phyloP scores from a whole-genome alignment of 2,888 invertebrate species.

The Nemotelus pantherinus region DNA sequence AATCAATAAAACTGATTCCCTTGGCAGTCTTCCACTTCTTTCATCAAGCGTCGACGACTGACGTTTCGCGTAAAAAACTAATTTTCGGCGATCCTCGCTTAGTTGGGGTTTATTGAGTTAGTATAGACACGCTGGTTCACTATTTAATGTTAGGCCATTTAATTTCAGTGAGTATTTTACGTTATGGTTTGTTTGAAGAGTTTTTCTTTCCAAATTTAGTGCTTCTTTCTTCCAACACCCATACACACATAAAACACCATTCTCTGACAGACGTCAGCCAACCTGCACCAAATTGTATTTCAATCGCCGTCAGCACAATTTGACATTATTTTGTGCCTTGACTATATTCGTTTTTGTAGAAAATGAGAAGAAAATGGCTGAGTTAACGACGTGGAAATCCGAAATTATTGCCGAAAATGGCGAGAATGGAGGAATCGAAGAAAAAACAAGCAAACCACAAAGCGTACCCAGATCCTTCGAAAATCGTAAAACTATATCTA shows the following conservation, averaged over 20 bases:
- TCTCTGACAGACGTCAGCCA: slow-evolving; percentile 40
- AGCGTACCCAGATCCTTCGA: too few species aligned
- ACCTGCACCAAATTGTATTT: background rate
- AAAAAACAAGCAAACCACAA: too few species aligned
- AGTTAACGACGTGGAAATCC: too few species aligned
- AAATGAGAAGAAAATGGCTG: too few species aligned
- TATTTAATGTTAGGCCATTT: slow-evolving; percentile 43
- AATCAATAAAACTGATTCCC: slow-evolving; percentile 47
- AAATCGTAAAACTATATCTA: too few species aligned
- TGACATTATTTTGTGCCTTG: too few species aligned
- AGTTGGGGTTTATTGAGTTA: too few species aligned
- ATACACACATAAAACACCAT: slow-evolving; percentile 33
- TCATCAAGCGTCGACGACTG: slow-evolving; percentile 5
- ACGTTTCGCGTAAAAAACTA: slow-evolving; percentile 17
- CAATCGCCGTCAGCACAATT: too few species aligned
- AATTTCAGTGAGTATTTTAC: slow-evolving; percentile 30
- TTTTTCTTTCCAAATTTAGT: slow-evolving; percentile 39
- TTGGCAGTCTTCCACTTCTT: slow-evolving; percentile 42
- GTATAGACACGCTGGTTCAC: background rate
- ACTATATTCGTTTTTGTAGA: too few species aligned
- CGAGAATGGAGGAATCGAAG: too few species aligned
- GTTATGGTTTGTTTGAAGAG: slow-evolving; percentile 29
- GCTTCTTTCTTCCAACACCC: slow-evolving; percentile 17
- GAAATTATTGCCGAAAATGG: too few species aligned
- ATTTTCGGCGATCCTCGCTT: background rate